Conservation (phyloP, 2,113 vertebrate genomes). For the Oxyura jamaicensis region DNA sequence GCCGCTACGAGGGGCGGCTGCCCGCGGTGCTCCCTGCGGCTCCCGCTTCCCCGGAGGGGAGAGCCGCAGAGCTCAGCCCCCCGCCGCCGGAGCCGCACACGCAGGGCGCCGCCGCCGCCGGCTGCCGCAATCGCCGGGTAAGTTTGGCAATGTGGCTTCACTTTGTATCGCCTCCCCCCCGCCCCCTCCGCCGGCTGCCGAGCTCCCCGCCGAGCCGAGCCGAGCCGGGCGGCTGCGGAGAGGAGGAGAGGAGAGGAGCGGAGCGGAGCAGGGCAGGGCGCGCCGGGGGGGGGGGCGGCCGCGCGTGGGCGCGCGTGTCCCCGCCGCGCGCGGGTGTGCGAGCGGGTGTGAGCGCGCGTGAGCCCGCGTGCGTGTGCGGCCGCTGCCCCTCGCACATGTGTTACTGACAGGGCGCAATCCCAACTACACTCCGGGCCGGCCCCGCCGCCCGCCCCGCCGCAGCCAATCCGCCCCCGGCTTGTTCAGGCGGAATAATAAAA, state of each 20-base stretch:
- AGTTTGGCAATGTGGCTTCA: conserved; percentile 64
- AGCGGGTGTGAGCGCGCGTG: neutral
- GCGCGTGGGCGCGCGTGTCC: neutral
- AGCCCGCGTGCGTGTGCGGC: neutral
- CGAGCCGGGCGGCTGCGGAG: neutral
- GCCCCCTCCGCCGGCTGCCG: neutral
- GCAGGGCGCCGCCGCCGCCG: conserved; percentile 34
- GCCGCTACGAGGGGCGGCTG: no score
- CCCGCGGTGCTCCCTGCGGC: no score
- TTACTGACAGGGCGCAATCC: conserved; percentile 91
- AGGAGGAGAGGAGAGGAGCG: neutral
- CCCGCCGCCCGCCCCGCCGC: conserved; percentile 78
- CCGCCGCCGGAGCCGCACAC: neutral
- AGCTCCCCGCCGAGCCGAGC: neutral
- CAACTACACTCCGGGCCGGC: conserved; percentile 82
- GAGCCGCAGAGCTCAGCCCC: no score
- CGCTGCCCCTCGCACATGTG: conserved; percentile 83
- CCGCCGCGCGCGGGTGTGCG: neutral
- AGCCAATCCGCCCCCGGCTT: conserved; percentile 83
- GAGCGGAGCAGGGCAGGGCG: neutral
- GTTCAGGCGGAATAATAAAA: conserved; percentile 89
- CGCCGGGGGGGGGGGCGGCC: neutral
- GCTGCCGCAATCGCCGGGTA: neutral
- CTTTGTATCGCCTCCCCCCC: conserved; percentile 13
- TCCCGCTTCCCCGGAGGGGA: no score